Conservation (phyloP, 2,888 invertebrate genomes). For the Tiphia femorata region DNA sequence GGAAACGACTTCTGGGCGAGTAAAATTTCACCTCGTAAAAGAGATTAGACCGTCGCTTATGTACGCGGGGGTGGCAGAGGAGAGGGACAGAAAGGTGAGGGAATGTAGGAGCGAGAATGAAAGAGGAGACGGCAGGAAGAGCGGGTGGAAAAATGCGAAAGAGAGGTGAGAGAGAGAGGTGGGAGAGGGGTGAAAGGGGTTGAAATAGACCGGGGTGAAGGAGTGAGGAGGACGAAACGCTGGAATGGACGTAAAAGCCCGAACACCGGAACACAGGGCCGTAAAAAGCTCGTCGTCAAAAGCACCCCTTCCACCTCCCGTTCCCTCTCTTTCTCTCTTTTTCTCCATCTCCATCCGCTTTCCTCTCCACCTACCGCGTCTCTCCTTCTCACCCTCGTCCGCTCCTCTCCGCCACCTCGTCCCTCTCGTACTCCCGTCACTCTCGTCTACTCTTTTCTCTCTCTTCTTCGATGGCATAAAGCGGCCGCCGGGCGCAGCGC, state of each 20-base stretch:
- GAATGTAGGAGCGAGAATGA: background rate
- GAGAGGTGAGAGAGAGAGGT: constrained; percentile 13
- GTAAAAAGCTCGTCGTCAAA: constrained; percentile 62
- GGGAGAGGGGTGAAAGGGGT: constrained; percentile 8
- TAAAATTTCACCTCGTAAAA: constrained; percentile 59
- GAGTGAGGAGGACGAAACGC: constrained; percentile 34
- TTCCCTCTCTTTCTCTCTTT: constrained; percentile 5
- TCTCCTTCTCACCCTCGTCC: too few species aligned
- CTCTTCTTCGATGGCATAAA: constrained; percentile 44
- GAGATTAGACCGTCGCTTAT: constrained; percentile 50
- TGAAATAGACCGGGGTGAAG: too few species aligned
- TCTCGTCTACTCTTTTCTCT: constrained; percentile 26
- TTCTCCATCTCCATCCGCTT: constrained; percentile 5
- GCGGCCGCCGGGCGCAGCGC: constrained; percentile 39
- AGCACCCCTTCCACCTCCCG: constrained; percentile 44
- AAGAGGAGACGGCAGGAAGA: constrained; percentile 3
- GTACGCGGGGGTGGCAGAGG: constrained; percentile 11
- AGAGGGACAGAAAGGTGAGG: constrained; percentile 11
- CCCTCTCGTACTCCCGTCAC: background rate
- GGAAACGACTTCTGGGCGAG: constrained; percentile 26
- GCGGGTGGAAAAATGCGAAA: background rate
- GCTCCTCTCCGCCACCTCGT: background rate
- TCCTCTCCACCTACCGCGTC: too few species aligned
- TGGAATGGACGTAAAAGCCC: constrained; percentile 58
- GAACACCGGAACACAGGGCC: constrained; percentile 48